Base-by-base conservation (phyloP, 2,113 vertebrate species). In the Mesembrinibis cayennensis region DNA sequence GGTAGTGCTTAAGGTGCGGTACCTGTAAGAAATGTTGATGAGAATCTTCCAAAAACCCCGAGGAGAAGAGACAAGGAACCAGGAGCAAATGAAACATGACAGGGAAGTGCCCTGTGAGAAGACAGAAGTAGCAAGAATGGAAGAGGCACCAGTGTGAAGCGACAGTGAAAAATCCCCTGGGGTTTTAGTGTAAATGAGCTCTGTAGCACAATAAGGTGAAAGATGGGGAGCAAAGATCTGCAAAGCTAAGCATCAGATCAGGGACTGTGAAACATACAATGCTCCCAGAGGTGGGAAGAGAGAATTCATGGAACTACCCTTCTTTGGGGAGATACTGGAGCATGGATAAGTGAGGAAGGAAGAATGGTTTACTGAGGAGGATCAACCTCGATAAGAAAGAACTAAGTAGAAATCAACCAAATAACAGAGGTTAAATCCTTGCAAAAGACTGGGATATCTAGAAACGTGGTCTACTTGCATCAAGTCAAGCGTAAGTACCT, bases 161-260 rank as follows among this genome's bases (percentile, higher is more conserved):
- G 4, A 29, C 20, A 27, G 52, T 9, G 69, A 69, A 26, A 81
- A 63, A 26, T 23, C 32, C 44, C 18, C 8, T 4, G 12, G 47
- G 74, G 32, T 5, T 58, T 36, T 36, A 40, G 70, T 53, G 74
- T 56, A 8, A 77, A 38, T 50, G 90, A 95, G 45, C 70, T 89
- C 56, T 34, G 45, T 18, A 16, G 49, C 7, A 7, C 17, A 8
- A 2, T 16, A 23, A 69, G 66, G 65, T 53, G 56, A 13, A 65
- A 15, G 29, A 3, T 9, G 52, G 36, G 61, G 16, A 76, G 58
- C 26, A 5, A 21, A 47, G 50, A 21, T 27, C 45, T 52, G 32
- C 53, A 16, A 7, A 72, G 44, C 27, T 12, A 6, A 19, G n/a
- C 23, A 2, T 8, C 0, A 0, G 23, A 5, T 10, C 47, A 23